phyloP scores from a whole-genome alignment of 1,140 invertebrate species.

The Stratiolaelaps scimitus region DNA sequence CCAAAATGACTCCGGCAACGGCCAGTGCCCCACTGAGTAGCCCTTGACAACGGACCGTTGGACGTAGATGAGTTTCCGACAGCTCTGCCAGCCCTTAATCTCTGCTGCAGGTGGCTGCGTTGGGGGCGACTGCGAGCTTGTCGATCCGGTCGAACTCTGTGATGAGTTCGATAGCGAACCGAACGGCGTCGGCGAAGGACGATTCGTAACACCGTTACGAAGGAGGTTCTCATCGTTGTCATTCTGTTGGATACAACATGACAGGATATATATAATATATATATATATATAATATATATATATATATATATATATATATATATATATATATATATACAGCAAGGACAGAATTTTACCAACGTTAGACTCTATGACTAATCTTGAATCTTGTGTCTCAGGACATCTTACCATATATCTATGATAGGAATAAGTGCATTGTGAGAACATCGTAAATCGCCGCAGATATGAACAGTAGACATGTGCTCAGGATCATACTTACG shows the following conservation, averaged over 20 bases:
- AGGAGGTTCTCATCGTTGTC: slow-evolving; percentile 30
- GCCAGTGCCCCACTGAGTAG: slow-evolving; percentile 90
- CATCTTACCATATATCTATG: too few species aligned
- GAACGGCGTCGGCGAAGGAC: slow-evolving; percentile 15
- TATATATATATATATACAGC: too few species aligned
- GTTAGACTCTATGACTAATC: too few species aligned
- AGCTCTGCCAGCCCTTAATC: slow-evolving; percentile 62
- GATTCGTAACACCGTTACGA: slow-evolving; percentile 30
- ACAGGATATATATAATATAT: too few species aligned
- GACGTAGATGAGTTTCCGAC: slow-evolving; percentile 79
- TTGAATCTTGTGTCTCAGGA: too few species aligned
- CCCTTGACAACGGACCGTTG: slow-evolving; percentile 79
- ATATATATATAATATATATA: too few species aligned
- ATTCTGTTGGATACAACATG: neutral
- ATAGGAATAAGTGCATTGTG: too few species aligned
- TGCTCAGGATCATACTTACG: neutral
- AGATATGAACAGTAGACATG: too few species aligned
- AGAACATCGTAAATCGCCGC: too few species aligned
- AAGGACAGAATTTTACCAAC: neutral
- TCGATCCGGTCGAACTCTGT: slow-evolving; percentile 19
- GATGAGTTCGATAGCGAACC: slow-evolving; percentile 29
- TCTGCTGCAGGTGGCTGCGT: neutral
- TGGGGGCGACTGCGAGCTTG: neutral
- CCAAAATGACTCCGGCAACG: slow-evolving; percentile 95
- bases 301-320: too few species aligned